These are phyloP conservation scores for Danaus chrysippus DNA, from an alignment of 2,888 invertebrate species.

Conservation along the genomic window DNA sequence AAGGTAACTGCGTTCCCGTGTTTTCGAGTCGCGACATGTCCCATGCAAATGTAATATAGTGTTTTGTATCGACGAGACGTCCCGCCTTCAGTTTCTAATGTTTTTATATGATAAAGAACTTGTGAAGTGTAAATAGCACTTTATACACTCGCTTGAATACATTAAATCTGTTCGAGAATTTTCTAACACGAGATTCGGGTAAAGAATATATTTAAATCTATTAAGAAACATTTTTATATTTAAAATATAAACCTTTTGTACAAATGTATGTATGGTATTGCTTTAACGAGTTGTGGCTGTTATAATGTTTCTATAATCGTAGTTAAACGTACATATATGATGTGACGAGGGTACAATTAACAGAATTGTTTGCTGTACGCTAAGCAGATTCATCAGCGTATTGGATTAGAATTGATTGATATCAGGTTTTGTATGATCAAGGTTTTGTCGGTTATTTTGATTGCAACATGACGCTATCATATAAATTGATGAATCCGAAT, in stretches of 20 bases:
- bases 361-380: constrained; percentile 14
- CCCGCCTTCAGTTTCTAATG: constrained; percentile 12
- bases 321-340: too few relatives aligned
- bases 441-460: background rate
- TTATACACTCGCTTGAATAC: background rate
- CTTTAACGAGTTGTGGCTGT: too few relatives aligned
- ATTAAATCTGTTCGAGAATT: background rate
- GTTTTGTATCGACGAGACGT: constrained; percentile 31
- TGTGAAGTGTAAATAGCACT: constrained; percentile 6
- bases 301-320: too few relatives aligned
- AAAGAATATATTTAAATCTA: too few relatives aligned
- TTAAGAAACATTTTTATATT: too few relatives aligned
- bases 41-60: constrained; percentile 39
- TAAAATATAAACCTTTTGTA: too few relatives aligned
- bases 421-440: constrained; percentile 4
- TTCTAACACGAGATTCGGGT: too few relatives aligned
- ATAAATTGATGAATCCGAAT: background rate
- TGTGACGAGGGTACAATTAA: background rate
- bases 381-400: constrained; percentile 14
- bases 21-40: constrained; percentile 31
- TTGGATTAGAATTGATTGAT: background rate
- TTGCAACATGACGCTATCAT: background rate
- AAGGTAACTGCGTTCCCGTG: constrained; percentile 27
- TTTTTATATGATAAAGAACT: background rate
- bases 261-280: too few relatives aligned